phyloP scores from a whole-genome alignment of 2,797 vertebrate genomes.

The Danionella dracula region DNA sequence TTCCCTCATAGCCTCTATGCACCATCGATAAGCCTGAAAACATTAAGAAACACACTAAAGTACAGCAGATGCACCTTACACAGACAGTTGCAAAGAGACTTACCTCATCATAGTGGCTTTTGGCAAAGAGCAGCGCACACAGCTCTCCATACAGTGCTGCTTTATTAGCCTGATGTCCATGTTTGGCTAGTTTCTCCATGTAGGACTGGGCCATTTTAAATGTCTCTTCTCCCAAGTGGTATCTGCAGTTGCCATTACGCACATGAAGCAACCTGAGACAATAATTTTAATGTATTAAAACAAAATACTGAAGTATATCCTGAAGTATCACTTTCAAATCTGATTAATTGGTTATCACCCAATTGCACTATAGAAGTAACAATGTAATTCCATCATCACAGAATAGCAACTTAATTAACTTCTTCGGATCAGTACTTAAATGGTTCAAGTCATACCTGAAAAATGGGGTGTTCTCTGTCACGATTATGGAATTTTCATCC shows the following conservation, averaged over 20 bases:
- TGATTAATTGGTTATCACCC: no score
- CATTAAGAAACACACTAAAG: background rate
- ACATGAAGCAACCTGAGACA: conserved; percentile 87
- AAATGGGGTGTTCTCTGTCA: no score
- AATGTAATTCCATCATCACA: no score
- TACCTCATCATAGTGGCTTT: conserved; percentile 99
- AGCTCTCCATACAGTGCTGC: conserved; percentile 95
- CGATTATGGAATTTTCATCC: no score
- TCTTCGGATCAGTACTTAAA: no score
- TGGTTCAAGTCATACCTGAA: no score
- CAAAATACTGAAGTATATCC: no score
- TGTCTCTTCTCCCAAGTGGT: conserved; percentile 96
- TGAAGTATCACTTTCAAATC: no score
- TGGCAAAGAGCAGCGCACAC: conserved; percentile 94
- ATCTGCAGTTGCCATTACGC: conserved; percentile 96
- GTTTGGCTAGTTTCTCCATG: conserved; percentile 95
- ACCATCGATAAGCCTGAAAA: conserved; percentile 94
- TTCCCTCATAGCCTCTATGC: conserved; percentile 98
- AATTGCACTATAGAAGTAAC: no score
- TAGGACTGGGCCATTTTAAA: conserved; percentile 96
- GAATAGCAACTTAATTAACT: no score
- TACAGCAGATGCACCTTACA: background rate
- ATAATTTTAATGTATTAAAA: background rate
- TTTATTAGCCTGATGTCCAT: conserved; percentile 95
- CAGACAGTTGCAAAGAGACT: conserved; percentile 11